Conservation (phyloP, 2,113 vertebrate genomes). For the Leptobrachium leishanense region DNA sequence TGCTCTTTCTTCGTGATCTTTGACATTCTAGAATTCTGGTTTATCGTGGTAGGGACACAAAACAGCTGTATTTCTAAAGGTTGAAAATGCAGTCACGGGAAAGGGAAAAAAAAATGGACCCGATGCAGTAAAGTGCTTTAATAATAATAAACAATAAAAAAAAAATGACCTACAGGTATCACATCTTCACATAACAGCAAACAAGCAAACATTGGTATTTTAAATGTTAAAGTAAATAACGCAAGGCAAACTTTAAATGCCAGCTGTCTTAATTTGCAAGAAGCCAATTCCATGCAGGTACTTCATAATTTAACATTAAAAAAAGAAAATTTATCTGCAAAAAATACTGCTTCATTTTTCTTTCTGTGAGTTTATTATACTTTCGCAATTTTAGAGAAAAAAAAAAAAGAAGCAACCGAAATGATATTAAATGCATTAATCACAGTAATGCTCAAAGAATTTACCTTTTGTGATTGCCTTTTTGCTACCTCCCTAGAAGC, state of each 20-base stretch:
- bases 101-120: too few species aligned
- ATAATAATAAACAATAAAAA: too few species aligned
- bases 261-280: not conserved
- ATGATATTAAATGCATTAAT: slow-evolving; percentile 49
- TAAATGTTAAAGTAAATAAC: not conserved
- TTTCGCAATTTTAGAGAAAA: slow-evolving; percentile 5
- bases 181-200: too few species aligned
- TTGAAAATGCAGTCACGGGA: too few species aligned
- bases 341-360: slow-evolving; percentile 27
- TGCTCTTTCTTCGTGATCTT: slow-evolving; percentile 11
- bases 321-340: not conserved
- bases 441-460: slow-evolving; percentile 37
- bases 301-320: not conserved
- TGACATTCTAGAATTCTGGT: slow-evolving; percentile 9
- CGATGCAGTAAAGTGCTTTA: too few species aligned
- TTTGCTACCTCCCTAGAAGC: slow-evolving; percentile 34
- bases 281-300: not conserved
- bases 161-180: too few species aligned
- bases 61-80: not conserved
- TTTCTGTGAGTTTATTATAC: slow-evolving; percentile 28
- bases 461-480: slow-evolving; percentile 46
- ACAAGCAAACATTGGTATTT: not conserved
- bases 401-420: slow-evolving; percentile 10
- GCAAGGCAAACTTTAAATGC: not conserved
- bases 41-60: not conserved